phyloP scores from a whole-genome alignment of 2,797 vertebrate genomes.

The Podarcis siculus region DNA sequence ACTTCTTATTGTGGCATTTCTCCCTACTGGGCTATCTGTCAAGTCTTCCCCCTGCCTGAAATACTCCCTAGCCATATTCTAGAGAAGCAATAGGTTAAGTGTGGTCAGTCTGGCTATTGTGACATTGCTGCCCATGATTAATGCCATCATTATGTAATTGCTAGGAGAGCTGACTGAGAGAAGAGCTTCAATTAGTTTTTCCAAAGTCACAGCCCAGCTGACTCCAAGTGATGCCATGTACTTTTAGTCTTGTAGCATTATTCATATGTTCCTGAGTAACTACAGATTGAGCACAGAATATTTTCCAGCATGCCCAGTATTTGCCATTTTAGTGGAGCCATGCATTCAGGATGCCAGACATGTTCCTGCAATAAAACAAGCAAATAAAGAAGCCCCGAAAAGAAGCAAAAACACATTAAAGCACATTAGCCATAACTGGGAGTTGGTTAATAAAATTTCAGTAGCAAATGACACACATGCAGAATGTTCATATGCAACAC shows the following conservation, averaged over 20 bases:
- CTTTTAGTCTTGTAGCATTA: not conserved
- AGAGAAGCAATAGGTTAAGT: not conserved
- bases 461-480: not conserved
- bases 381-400: slow-evolving; percentile 15
- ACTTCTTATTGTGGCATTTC: not conserved
- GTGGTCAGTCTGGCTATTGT: not conserved
- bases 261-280: not conserved
- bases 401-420: not conserved
- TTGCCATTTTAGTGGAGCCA: not conserved
- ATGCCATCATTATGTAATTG: not conserved
- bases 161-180: not conserved
- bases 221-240: not conserved
- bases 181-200: not conserved
- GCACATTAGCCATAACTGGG: not conserved
- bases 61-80: not conserved
- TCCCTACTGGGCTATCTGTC: not conserved
- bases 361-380: not conserved
- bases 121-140: not conserved
- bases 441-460: not conserved
- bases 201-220: not conserved
- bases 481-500: no score
- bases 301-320: not conserved
- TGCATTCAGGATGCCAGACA: not conserved
- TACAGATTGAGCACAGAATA: not conserved
- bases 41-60: not conserved